phyloP scores from a whole-genome alignment of 2,113 vertebrate genomes.

The Esox niger region DNA sequence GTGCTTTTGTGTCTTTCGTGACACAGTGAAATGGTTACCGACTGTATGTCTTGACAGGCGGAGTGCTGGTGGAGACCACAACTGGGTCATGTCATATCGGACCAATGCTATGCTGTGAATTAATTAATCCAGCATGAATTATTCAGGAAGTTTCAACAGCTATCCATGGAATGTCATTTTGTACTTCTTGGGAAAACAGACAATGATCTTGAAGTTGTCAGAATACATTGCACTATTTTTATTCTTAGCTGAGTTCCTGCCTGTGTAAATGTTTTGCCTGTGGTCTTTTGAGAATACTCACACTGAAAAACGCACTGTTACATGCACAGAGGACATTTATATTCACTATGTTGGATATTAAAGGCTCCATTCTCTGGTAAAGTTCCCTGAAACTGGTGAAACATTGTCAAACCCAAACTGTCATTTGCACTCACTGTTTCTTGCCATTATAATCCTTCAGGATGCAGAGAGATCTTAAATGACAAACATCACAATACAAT shows the following conservation, averaged over 20 bases:
- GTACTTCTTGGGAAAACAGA: slow-evolving; percentile 28
- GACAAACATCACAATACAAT: too few relatives aligned
- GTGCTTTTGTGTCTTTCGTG: not conserved
- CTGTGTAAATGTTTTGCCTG: too few relatives aligned
- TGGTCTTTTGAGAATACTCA: not conserved
- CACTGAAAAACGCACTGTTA: not conserved
- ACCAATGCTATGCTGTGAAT: slow-evolving; percentile 45
- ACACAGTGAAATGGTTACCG: not conserved
- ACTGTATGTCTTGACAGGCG: slow-evolving; percentile 20
- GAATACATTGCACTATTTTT: not conserved
- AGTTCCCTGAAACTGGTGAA: not conserved
- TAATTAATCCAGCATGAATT: slow-evolving; percentile 45
- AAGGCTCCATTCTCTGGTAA: too few relatives aligned
- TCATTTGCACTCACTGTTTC: not conserved
- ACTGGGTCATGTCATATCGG: slow-evolving; percentile 30
- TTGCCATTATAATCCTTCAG: not conserved
- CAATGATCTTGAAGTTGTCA: slow-evolving; percentile 17
- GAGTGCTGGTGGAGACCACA: slow-evolving; percentile 27
- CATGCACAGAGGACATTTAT: not conserved
- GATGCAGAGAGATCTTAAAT: too few relatives aligned
- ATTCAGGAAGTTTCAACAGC: slow-evolving; percentile 41
- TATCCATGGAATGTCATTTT: slow-evolving; percentile 27
- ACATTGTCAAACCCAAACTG: not conserved
- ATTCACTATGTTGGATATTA: too few relatives aligned
- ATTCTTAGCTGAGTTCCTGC: too few relatives aligned